Evolutionary conservation across 2,888 invertebrate genomes (phyloP), one percentile per base, ranked within the genome.

Genomic region (Nomada flava): DNA sequence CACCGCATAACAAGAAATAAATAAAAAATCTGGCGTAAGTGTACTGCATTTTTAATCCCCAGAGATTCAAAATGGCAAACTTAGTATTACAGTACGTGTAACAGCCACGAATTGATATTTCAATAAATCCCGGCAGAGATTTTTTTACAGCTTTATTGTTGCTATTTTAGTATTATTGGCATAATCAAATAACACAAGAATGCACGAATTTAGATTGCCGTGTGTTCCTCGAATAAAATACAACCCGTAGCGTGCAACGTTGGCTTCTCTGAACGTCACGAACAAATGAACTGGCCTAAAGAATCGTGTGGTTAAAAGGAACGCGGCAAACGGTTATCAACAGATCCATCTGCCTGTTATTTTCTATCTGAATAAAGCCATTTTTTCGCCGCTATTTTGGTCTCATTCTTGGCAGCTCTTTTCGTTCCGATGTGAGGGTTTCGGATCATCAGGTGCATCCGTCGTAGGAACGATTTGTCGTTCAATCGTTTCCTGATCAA

Each of bases 301-400:
- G 29, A 60, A 64, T 67, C 42, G 29, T 13, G 15, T 15, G 20
- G 18, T 42, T 55, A 36, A 57, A 85, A 85, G 64, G 62, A 55
- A 15, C 62, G 50, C 55, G 73, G 63, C 68, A 80, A 72, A 64
- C 72, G 74, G 80, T 68, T 63, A 76, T 81, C 76, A 74, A 63
- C 65, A 36, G 65, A 76, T 50, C 57, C 53, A 71, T 53, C 50
- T 23, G 23, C n/a, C 26, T 42, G 53, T 60, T 76, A 79, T 79
- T 81, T 81, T 59, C 64, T 50, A 53, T 74, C 68, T 29, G 71
- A 74, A 84, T 68, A 71, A 84, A 86, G 84, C 60, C 74, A 74
- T 82, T 84, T 76, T 52, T 52, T 73, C 36, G 47, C 36, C 26
- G 36, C 76, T 26, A 76, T 73, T 83, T 59, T n/a, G 18, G 62